A percentile compares a stretch with the other conserved stretches of the same genome.
These are phyloP conservation scores for Germaria angustata DNA, from an alignment of 2,888 invertebrate species.

Conservation along the genomic window DNA sequence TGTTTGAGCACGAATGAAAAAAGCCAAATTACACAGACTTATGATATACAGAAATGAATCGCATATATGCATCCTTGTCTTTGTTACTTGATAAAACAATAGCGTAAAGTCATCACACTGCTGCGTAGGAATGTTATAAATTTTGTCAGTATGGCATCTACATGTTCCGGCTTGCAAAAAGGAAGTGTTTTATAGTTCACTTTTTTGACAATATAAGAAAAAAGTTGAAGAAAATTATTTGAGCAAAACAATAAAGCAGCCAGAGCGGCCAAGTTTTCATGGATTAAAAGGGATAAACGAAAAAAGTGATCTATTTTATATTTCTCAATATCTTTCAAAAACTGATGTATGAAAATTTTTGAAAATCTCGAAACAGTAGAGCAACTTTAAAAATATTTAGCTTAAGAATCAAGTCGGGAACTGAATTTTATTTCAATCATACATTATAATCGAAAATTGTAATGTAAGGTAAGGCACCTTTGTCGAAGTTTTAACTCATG, in stretches of 20 bases:
- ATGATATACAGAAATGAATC: neutral
- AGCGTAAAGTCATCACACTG: constrained; percentile 63
- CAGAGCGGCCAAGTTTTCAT: neutral
- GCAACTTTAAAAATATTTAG: no score
- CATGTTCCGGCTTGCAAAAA: constrained; percentile 63
- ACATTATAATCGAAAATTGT: no score
- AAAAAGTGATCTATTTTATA: no score
- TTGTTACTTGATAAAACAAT: constrained; percentile 65
- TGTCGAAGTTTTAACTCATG: no score
- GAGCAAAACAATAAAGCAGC: constrained; percentile 15
- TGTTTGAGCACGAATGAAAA: constrained; percentile 53
- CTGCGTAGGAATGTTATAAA: constrained; percentile 66
- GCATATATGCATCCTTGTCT: constrained; percentile 51
- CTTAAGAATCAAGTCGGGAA: no score
- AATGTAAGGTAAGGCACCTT: no score
- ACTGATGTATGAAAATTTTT: no score
- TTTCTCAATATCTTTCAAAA: no score
- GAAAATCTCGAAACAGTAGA: no score
- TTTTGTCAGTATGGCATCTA: constrained; percentile 66
- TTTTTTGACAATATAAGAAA: constrained; percentile 58
- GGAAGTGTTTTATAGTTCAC: constrained; percentile 66
- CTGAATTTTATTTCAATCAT: no score
- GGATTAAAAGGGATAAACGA: neutral
- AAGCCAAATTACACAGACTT: constrained; percentile 15
- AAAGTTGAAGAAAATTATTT: constrained; percentile 42